Percentiles rank a stretch among this genome's conserved stretches.
phyloP scores from a whole-genome alignment of 2,113 vertebrate species.

The Rhegmatorhina hoffmannsi region DNA sequence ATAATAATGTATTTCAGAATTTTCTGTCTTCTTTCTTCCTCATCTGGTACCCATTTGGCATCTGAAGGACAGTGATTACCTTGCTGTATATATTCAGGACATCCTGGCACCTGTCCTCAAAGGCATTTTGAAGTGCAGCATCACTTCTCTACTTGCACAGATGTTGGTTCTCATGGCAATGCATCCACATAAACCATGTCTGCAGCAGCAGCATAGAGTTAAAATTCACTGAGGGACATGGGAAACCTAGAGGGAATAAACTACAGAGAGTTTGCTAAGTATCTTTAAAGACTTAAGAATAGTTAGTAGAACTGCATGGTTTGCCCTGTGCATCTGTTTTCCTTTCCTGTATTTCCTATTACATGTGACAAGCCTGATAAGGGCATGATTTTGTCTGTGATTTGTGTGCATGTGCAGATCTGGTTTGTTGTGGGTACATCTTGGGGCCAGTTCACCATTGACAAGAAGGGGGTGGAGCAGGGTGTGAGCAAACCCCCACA shows the following conservation, averaged over 20 bases:
- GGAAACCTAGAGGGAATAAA: background rate
- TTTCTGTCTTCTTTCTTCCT: background rate
- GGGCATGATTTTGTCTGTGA: background rate
- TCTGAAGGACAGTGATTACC: background rate
- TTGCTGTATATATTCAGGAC: background rate
- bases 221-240: background rate
- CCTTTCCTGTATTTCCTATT: background rate
- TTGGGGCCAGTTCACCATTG: background rate
- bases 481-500: accelerated
- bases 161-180: background rate
- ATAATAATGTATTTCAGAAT: background rate
- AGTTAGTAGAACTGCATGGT: background rate
- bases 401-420: background rate
- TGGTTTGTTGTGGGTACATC: background rate
- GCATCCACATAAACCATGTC: background rate
- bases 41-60: background rate
- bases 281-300: background rate
- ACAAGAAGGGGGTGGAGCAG: background rate
- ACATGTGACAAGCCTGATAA: background rate
- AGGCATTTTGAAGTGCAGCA: background rate
- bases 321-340: background rate
- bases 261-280: background rate
- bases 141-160: background rate
- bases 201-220: background rate
- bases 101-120: too few species aligned